Evolutionary conservation across 2,113 vertebrate genomes (phyloP), one percentile per base, ranked within the genome.

Genomic region (Pollachius pollachius): DNA sequence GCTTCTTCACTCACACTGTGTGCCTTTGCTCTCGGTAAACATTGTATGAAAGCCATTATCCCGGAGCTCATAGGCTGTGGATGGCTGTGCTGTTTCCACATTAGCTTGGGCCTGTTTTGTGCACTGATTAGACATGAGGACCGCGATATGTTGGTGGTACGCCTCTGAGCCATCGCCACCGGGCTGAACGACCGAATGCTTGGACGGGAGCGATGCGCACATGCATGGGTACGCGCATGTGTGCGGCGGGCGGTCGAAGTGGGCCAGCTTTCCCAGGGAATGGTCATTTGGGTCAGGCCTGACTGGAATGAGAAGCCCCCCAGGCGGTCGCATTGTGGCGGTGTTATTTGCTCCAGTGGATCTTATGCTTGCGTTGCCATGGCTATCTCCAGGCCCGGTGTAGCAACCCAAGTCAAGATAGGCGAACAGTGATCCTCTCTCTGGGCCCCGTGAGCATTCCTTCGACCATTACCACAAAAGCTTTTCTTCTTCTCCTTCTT

Each of bases 231-330:
- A 21, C 34, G 18, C 25, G 68, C 75, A 52, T 71, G 76, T 37
- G 54, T 63, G 66, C 30, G 5, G 5, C 30, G 30, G 30, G 30
- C 30, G 30, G 30, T 69, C 77, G 74, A 85, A 78, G 79, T 74
- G 74, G 58, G 74, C 62, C 72, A 79, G 65, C 84, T 87, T 84
- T 81, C 82, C 71, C 84, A 87, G 83, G 82, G 85, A 80, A 83
- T 81, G 65, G 83, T 85, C 81, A 92, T 89, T 89, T 92, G 89
- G 89, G 89, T 87, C 89, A 90, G 85, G 84, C 87, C 87, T 90
- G 91, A 93, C 90, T 88, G 79, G 91, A 92, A 91, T 92, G 84
- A 88, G 82, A 92, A 92, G 86, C 30, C 5, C 81, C 81, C 64
- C 23, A 69, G 64, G 73, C 65, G 63, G 72, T 57, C 6, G 82